phyloP scores from a whole-genome alignment of 2,113 vertebrate species.

The Phoenicopterus ruber region DNA sequence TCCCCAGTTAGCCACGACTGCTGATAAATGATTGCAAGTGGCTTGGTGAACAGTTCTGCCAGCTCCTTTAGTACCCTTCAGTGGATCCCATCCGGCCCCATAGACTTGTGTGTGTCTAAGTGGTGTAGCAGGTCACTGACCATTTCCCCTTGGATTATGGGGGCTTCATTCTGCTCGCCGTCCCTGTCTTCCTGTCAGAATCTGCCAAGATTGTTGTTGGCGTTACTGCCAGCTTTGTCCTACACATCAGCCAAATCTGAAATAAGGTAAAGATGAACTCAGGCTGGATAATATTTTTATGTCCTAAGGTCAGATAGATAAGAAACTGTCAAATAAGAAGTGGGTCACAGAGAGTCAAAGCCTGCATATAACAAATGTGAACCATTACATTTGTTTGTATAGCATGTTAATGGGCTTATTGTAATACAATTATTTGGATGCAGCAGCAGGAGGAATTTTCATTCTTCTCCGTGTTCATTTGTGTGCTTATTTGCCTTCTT shows the following conservation, averaged over 20 bases:
- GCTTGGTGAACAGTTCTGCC: not conserved
- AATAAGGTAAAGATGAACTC: not conserved
- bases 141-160: no score
- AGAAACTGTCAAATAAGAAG: not conserved
- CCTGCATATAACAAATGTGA: not conserved
- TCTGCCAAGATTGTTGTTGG: not conserved
- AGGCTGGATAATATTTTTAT: not conserved
- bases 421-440: not conserved
- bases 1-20: rapidly evolving
- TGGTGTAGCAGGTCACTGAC: no score
- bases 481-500: not conserved
- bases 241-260: not conserved
- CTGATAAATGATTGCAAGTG: not conserved
- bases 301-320: not conserved
- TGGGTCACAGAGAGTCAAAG: not conserved
- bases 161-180: no score
- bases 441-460: not conserved
- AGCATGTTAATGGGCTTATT: not conserved
- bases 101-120: no score
- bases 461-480: not conserved
- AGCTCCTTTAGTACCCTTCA: no score
- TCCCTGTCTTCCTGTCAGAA: no score
- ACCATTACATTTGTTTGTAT: not conserved
- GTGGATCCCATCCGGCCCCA: no score
- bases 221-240: not conserved